Base-by-base conservation (phyloP, 1,140 invertebrate genomes). In the Cyphomyrmex costatus region DNA sequence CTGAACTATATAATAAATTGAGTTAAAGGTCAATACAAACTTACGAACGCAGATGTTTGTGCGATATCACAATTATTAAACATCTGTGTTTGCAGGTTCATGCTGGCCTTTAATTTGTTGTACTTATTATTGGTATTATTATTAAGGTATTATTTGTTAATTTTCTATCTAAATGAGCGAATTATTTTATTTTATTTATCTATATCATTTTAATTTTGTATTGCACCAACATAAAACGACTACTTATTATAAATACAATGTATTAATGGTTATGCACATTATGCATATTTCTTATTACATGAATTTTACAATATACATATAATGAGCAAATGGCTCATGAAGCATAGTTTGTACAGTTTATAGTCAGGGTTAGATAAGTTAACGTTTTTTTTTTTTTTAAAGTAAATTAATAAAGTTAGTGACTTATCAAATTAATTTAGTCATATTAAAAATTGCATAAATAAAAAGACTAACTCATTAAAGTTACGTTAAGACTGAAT, bases 1-100 rank as follows among this genome's bases (percentile, higher is more conserved):
- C 10, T 71, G 8, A 42, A 68, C 10, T 70, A 70, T 70, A 70
- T 16, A 70, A 70, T 8, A 70, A 70, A 66, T 33, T 66, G 33
- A 66, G 19, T 42, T 68, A 68, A n/a, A 24, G 21, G 33, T 16
- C 21, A 24, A 68, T 49, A 51, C 6, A 8, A 71, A 14, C 0
- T 30, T 68, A 36, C n/a, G 6, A 46, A 68, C n/a, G 14, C 65
- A 68, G 65, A 68, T 68, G 65, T 49, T 68, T 6, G 6, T 68
- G 21, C 65, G 21, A 7, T 68, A 46, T 0, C n/a, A 4, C 10
- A 66, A 27, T 51, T 70, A 27, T 19, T 24, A 68, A 49, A 68
- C 65, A 68, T 24, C 21, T 68, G 65, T 14, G 21, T 68, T 68
- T 68, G 36, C 65, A 46, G 5, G 6, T 12, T 24, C 6, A 6